Base-by-base conservation (phyloP, 2,113 vertebrate species). In the Lophura nycthemera region DNA sequence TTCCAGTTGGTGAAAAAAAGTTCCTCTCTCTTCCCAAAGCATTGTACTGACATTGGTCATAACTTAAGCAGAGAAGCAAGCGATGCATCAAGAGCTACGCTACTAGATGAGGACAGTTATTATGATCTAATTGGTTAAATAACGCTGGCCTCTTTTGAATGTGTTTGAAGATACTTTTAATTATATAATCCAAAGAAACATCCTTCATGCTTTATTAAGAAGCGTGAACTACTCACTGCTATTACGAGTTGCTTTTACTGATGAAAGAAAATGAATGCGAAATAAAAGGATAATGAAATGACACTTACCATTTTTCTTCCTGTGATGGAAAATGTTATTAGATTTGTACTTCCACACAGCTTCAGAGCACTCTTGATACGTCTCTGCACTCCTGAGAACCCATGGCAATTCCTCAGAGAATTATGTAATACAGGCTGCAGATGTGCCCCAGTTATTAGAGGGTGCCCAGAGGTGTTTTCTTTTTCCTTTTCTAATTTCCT, bases 111-210 rank as follows among this genome's bases (percentile, higher is more conserved):
- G 72, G 57, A 86, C 0, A 1, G 47, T 64, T 92, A 72, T 88
- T 86, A 71, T 57, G 6, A 75, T 36, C 36, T 57, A 61, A 48
- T 69, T 84, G 40, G 70, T 90, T 90, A 84, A 90, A 76, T 29
- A 82, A 4, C 13, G 24, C 18, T 82, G 63, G 24, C 20, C 43
- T 89, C 54, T 90, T 96, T 65, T 79, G 66, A 89, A 92, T 77
- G 47, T 66, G 27, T 89, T 92, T 94, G 86, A 96, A 95, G 77
- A 89, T 59, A 66, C 8, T 76, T 89, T 72, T 72, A 93, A 94
- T 93, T 93, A 89, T 54, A 69, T 89, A 94, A 87, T 84, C 50
- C 84, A 84, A 70, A 72, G 83, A 89, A 95, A 84, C 75, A 82
- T 45, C 30, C 43, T 76, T 95, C 74, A 79, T 73, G 83, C 84